Percentiles rank a stretch among this genome's conserved stretches.
These are phyloP conservation scores for Rallus crepitans DNA, from an alignment of 2,797 vertebrate genomes.

Conservation along the genomic window DNA sequence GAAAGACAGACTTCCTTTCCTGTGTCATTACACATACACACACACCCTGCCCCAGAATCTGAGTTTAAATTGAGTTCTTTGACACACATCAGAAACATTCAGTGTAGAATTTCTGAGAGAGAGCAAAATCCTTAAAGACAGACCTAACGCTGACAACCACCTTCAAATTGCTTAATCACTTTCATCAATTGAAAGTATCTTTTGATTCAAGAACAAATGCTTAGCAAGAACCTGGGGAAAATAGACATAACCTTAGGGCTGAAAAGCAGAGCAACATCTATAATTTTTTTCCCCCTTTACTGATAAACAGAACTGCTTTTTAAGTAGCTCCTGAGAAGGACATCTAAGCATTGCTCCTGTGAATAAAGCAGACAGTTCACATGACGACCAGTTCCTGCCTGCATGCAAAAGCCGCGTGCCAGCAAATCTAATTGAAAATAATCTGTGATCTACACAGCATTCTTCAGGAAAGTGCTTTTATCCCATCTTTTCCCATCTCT, in stretches of 20 bases:
- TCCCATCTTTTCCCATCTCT: conserved; percentile 67
- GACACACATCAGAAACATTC: conserved; percentile 68
- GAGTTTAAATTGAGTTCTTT: conserved; percentile 58
- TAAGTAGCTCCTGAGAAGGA: conserved; percentile 67
- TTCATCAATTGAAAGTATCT: conserved; percentile 72
- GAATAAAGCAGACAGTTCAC: conserved; percentile 71
- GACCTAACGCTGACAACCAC: conserved; percentile 62
- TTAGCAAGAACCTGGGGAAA: conserved; percentile 59
- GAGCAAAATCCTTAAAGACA: conserved; percentile 54
- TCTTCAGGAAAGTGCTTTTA: conserved; percentile 72
- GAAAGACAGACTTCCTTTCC: conserved; percentile 63
- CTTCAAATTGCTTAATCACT: conserved; percentile 73
- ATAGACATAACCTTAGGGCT: conserved; percentile 75
- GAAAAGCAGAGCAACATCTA: conserved; percentile 45
- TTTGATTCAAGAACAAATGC: conserved; percentile 76
- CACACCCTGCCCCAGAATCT: conserved; percentile 37
- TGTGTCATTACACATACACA: conserved; percentile 48
- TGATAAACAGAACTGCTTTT: conserved; percentile 70
- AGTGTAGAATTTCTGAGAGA: conserved; percentile 71
- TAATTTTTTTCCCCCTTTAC: conserved; percentile 28
- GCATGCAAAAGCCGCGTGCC: conserved; percentile 41
- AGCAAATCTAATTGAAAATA: conserved; percentile 73
- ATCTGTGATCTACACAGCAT: conserved; percentile 71
- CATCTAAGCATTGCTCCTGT: conserved; percentile 70
- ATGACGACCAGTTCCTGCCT: conserved; percentile 70